Percentiles rank a stretch among this genome's conserved stretches.
Evolutionary conservation across 2,888 invertebrate genomes (phyloP).

Genomic region (Rambutsinella grinnellia): DNA sequence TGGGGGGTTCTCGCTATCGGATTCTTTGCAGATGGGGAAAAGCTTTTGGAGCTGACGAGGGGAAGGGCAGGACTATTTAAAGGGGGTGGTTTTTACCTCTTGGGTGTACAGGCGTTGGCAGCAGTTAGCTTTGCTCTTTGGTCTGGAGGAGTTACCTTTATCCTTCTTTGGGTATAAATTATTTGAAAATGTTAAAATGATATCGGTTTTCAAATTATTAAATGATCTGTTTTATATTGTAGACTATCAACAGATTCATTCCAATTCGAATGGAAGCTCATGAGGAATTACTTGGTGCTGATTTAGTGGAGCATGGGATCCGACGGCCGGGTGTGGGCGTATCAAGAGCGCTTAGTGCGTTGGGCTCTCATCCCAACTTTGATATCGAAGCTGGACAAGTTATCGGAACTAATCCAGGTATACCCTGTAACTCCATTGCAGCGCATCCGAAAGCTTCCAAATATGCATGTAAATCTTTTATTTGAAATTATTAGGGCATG

Average conservation of each 20-base stretch:
- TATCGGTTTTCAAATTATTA: not conserved
- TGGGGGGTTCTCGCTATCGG: constrained; percentile 90
- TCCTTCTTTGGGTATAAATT: constrained; percentile 79
- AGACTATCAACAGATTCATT: constrained; percentile 79
- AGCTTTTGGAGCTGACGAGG: constrained; percentile 83
- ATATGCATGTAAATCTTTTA: not conserved
- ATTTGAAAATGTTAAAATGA: not conserved
- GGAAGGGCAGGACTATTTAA: constrained; percentile 70
- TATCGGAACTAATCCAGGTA: constrained; percentile 66
- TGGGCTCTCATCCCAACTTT: constrained; percentile 66
- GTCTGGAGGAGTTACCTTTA: constrained; percentile 80
- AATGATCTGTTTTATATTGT: constrained; percentile 50
- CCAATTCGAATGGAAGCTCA: constrained; percentile 88
- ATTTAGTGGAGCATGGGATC: constrained; percentile 83
- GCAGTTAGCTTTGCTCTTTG: constrained; percentile 80
- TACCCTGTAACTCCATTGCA: not conserved
- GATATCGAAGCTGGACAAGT: constrained; percentile 64
- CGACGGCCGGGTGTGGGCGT: constrained; percentile 73
- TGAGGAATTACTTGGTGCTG: constrained; percentile 88
- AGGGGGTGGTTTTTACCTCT: constrained; percentile 87
- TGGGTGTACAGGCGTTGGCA: constrained; percentile 85
- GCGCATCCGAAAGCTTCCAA: not conserved
- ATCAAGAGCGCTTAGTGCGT: constrained; percentile 68
- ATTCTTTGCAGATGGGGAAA: constrained; percentile 87
- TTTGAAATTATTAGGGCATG: constrained; percentile 58